Base-by-base conservation (phyloP, 2,888 invertebrate species). In the Ypsolopha sequella region DNA sequence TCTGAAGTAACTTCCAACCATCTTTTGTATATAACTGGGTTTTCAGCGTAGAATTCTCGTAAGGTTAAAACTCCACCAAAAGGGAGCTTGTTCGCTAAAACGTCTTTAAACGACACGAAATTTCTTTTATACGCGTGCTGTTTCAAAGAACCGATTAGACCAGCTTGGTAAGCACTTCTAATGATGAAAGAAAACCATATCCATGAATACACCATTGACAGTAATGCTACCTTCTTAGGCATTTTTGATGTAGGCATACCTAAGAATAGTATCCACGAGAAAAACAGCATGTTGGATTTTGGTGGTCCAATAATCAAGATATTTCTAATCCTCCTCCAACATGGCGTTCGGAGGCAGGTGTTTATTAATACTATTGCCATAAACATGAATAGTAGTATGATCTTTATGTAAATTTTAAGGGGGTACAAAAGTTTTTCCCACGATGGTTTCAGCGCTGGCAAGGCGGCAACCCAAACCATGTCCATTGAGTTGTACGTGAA, bases 361-460 rank as follows among this genome's bases (percentile, higher is more conserved):
- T 72, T 68, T 7, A 69, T 38, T 7, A 69, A 54, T 53, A 68
- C 60, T 34, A 78, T 68, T 41, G 56, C 46, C 49, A 69, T 51
- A 60, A 77, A 76, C 13, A 64, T 57, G 8, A 65, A 47, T 38
- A 70, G 56, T 54, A 79, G 52, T 35, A 60, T 54, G 36, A 70
- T 53, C 49, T 75, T 64, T 38, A 68, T 54, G n/a, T 59, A 52
- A 38, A 56, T 51, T 47, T 65, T 62, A 46, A 76, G 61, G 7
- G 80, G 79, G 49, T 62, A 59, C 48, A 79, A 56, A 56, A 79
- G 65, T 62, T 74, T 76, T 57, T 68, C 66, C 70, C 72, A 79
- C 1, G 69, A 55, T 9, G 73, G 63, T 48, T 63, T 67, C 41
- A 63, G 56, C 2, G 55, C 34, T 8, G 74, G 72, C 35, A 70